phyloP scores from a whole-genome alignment of 2,888 invertebrate genomes.

The Rhamphomyia laevipes region DNA sequence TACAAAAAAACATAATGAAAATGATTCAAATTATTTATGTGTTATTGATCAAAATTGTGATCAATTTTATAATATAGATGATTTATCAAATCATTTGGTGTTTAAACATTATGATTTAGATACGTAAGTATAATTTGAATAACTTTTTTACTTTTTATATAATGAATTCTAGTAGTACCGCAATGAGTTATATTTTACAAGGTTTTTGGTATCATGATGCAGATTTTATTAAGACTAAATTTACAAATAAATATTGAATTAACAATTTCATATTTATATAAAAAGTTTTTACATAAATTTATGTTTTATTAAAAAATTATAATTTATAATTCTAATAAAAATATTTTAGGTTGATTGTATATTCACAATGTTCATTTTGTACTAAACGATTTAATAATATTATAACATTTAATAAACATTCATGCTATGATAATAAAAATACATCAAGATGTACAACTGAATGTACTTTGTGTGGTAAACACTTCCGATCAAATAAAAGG shows the following conservation, averaged over 20 bases:
- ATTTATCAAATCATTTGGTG: constrained; percentile 28
- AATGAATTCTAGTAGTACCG: no score
- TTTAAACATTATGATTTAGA: constrained; percentile 24
- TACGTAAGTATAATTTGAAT: no score
- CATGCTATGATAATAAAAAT: constrained; percentile 25
- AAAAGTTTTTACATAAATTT: neutral
- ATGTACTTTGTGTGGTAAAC: constrained; percentile 24
- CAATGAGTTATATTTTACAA: no score
- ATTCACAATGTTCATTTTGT: constrained; percentile 25
- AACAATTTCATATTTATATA: no score
- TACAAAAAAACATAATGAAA: constrained; percentile 6
- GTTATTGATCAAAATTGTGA: constrained; percentile 19
- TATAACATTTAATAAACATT: constrained; percentile 30
- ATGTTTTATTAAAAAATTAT: neutral
- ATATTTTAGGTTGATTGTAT: constrained; percentile 6
- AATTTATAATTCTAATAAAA: no score
- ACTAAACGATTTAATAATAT: constrained; percentile 27
- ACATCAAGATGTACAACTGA: constrained; percentile 20
- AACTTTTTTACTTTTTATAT: no score
- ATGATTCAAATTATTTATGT: constrained; percentile 18
- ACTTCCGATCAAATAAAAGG: constrained; percentile 33
- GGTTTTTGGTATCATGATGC: no score
- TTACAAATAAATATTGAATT: no score
- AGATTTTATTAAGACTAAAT: no score
- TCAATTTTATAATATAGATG: constrained; percentile 15